Evolutionary conservation across 2,888 invertebrate genomes (phyloP).

Genomic region (Cyclophora punctaria): DNA sequence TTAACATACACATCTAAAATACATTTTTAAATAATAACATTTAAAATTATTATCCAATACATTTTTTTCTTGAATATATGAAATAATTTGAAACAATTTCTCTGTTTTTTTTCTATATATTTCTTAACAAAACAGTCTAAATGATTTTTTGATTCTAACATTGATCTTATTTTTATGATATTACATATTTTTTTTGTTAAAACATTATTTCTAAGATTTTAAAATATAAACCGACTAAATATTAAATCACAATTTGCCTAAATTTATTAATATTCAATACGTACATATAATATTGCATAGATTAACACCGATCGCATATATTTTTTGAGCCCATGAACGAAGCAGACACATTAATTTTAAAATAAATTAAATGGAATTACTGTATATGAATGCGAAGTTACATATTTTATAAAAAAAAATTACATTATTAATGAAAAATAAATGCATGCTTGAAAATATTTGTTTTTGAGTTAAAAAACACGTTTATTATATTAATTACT

Average conservation of each 20-base stretch:
- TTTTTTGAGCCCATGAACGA: slow-evolving; percentile 23
- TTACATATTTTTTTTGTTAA: slow-evolving; percentile 49
- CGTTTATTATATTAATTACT: no score
- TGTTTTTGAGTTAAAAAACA: no score
- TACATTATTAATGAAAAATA: no score
- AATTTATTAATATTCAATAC: slow-evolving; percentile 50
- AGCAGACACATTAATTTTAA: slow-evolving; percentile 7
- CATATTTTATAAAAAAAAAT: no score
- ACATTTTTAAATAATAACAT: slow-evolving; percentile 7
- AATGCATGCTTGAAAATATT: no score
- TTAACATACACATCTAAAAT: slow-evolving; percentile 12
- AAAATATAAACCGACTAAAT: slow-evolving; percentile 66
- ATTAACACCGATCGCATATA: slow-evolving; percentile 52
- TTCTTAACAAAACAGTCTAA: slow-evolving; percentile 18
- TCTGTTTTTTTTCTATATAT: background rate
- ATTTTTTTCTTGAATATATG: slow-evolving; percentile 14
- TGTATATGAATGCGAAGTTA: no score
- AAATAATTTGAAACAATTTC: no score
- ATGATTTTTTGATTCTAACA: slow-evolving; percentile 62
- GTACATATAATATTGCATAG: slow-evolving; percentile 49
- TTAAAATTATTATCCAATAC: background rate
- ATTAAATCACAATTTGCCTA: slow-evolving; percentile 72
- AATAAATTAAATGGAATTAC: no score
- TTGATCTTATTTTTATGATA: slow-evolving; percentile 59
- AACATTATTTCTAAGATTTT: slow-evolving; percentile 46